Conservation (phyloP, 23 tunicate genomes). For the Corella eumyota region DNA sequence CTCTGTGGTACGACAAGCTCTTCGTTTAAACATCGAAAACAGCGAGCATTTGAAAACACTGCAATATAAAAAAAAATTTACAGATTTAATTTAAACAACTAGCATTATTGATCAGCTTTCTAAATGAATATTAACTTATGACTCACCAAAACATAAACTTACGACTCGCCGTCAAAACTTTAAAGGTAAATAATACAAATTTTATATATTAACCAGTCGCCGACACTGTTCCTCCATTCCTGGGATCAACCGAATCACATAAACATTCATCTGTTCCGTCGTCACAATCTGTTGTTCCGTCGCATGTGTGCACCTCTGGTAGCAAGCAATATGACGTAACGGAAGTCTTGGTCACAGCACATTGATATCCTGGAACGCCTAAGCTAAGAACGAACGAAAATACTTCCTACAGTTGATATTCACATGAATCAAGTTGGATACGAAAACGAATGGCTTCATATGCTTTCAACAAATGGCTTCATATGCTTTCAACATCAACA, state of each 20-base stretch:
- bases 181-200: too few relatives aligned
- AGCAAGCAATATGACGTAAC: slow-evolving; percentile 32
- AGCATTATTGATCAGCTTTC: too few relatives aligned
- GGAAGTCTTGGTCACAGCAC: slow-evolving; percentile 32
- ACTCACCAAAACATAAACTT: too few relatives aligned
- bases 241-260: slow-evolving; percentile 14
- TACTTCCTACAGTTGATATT: slow-evolving; percentile 78
- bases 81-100: too few relatives aligned
- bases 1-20: slow-evolving; percentile 27
- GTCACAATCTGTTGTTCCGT: slow-evolving; percentile 35
- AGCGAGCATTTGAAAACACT: too few relatives aligned
- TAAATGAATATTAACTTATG: too few relatives aligned
- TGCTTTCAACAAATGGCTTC: slow-evolving; percentile 27
- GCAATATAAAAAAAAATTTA: too few relatives aligned
- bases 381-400: too few relatives aligned
- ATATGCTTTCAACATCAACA: too few relatives aligned
- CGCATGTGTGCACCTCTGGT: slow-evolving; percentile 24
- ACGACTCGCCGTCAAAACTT: too few relatives aligned
- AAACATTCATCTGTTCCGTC: slow-evolving; percentile 46
- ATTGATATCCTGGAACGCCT: slow-evolving; percentile 28
- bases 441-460: slow-evolving; percentile 86
- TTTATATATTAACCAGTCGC: too few relatives aligned
- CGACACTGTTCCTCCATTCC: too few relatives aligned
- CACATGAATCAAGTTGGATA: slow-evolving; percentile 93
- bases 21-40: slow-evolving; percentile 43